Conservation (phyloP, 92 coral and sea anemone genomes). For the Actinostola sp. region DNA sequence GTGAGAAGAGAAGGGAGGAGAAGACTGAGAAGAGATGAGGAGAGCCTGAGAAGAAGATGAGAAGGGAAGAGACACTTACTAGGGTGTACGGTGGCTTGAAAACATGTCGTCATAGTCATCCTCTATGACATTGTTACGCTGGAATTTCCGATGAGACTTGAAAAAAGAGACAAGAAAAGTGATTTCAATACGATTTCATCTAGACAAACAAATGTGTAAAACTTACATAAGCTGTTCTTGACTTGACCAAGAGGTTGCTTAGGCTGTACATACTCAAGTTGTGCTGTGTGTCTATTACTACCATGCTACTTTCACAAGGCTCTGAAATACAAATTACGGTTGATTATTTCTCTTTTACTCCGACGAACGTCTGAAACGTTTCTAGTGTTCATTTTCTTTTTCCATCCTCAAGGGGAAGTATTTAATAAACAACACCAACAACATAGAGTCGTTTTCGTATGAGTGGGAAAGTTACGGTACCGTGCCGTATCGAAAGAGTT, state of each 20-base stretch:
- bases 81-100: constrained; percentile 46
- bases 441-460: no score
- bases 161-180: background rate
- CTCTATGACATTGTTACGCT: constrained; percentile 59
- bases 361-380: no score
- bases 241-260: constrained; percentile 42
- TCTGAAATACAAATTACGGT: constrained; percentile 1
- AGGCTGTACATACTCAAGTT: constrained; percentile 25
- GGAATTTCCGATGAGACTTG: constrained; percentile 68
- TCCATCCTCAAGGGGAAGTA: no score
- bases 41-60: no score
- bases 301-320: constrained; percentile 14
- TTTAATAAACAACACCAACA: no score
- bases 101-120: constrained; percentile 42
- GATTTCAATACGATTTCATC: background rate
- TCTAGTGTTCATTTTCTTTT: no score
- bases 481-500: no score
- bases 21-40: no score
- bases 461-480: no score
- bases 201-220: background rate
- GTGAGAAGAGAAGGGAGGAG: no score
- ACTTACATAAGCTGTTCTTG: constrained; percentile 57
- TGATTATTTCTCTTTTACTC: background rate
- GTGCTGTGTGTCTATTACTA: constrained; percentile 26
- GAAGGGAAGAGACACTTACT: constrained; percentile 35